A percentile compares a stretch with the other conserved stretches of the same genome.
Conservation (phyloP, 2,888 invertebrate species). For the Chrysomela aeneicollis region DNA sequence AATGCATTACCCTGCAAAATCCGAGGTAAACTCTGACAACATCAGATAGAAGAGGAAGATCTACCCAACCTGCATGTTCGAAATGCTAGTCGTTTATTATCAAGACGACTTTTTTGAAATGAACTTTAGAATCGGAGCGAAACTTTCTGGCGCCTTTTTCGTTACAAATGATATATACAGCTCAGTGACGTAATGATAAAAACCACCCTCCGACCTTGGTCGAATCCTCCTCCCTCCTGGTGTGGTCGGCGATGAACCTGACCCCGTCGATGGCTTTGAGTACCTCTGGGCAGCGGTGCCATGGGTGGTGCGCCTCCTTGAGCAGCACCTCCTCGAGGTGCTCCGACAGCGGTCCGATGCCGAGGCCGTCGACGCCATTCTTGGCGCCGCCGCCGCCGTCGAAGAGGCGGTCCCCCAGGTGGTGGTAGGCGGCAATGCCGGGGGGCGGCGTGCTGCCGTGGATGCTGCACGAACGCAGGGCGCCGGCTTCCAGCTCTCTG, state of each 20-base stretch:
- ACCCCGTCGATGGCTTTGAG: constrained; percentile 94
- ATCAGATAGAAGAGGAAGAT: too few relatives aligned
- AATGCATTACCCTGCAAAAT: too few relatives aligned
- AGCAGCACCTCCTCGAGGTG: constrained; percentile 53
- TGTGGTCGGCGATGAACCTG: constrained; percentile 91
- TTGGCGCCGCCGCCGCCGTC: constrained; percentile 17
- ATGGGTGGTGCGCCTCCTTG: constrained; percentile 73
- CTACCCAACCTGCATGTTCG: too few relatives aligned
- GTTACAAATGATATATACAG: too few relatives aligned
- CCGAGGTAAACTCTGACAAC: too few relatives aligned
- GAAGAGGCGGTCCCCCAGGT: constrained; percentile 44
- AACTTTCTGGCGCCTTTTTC: too few relatives aligned
- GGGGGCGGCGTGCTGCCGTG: constrained; percentile 70
- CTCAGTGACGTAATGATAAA: too few relatives aligned
- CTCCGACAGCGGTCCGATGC: constrained; percentile 44
- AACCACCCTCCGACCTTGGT: too few relatives aligned
- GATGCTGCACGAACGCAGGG: constrained; percentile 66
- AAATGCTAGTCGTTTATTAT: too few relatives aligned
- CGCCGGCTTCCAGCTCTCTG: constrained; percentile 67
- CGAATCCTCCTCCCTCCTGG: constrained; percentile 89
- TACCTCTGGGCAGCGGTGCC: constrained; percentile 91
- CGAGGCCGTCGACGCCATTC: constrained; percentile 40
- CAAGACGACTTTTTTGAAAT: too few relatives aligned
- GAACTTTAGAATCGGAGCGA: too few relatives aligned
- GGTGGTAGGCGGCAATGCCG: constrained; percentile 58